Base-by-base conservation (phyloP, 2,113 vertebrate genomes). In the Mungos mungo region DNA sequence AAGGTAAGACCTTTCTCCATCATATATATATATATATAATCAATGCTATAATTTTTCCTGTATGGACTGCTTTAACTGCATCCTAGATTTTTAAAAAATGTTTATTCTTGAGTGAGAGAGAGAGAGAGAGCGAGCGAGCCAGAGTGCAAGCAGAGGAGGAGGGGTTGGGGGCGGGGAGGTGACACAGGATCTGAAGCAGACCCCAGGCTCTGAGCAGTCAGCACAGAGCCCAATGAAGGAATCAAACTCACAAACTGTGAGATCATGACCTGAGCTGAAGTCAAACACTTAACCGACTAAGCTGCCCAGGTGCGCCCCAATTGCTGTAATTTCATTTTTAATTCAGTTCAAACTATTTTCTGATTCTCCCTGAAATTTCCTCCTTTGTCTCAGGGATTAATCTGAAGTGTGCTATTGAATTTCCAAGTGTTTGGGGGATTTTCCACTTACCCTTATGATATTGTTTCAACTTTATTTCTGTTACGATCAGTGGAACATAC, bases 271-370 rank as follows among this genome's bases (percentile, higher is more conserved):
- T 47, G 45, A 47, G 45, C 45, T 47, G 45, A 47, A 47, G 45
- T 47, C 45, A 10, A 4, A 47, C 45, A 47, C 45, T 47, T 47
- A 47, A 47, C 45, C 45, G 45, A 47, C 45, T 47, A 47, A 54
- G 15, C 4, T 15, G 16, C 16, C 15, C 52, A 54, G 52, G 52
- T 54, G 52, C 5, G 0, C 52, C 52, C 16, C 52, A 54, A 54
- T 54, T 54, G 52, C 16, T 86, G 13, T 76, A 63, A 65, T 35
- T 86, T 52, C 45, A 35, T 47, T 69, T 86, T 69, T 68, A 87
- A 38, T 72, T 88, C 41, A 85, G 41, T 68, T 69, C 33, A 74
- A 74, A 60, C 54, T 63, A 60, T n/a, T 89, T 89, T 60, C 71
- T n/a, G 47, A 45, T 63, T 45, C 19, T 23, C 54, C 29, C 60